Base-by-base conservation (phyloP, 2,113 vertebrate species). In the Turdus rufiventris region DNA sequence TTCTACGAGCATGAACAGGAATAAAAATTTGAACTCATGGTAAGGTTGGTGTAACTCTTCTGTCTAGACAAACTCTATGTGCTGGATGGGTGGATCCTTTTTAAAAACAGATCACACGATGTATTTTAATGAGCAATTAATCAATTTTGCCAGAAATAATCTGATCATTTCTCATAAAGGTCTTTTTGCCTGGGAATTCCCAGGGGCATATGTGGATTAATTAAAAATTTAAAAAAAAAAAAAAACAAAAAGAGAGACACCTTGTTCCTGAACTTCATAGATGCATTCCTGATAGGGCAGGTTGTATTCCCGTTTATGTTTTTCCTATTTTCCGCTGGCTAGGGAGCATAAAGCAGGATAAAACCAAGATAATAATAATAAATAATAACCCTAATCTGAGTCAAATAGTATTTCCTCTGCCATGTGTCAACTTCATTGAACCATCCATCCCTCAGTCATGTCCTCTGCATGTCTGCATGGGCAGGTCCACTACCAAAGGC, bases 401-500 rank as follows among this genome's bases (percentile, higher is more conserved):
- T 63, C 40, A 28, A 54, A 10, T 40, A 53, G 36, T 24, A 10
- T 75, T 89, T 91, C 10, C 28, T 86, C 14, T 77, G 40, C 18
- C 16, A 1, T 17, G 5, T 3, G 1, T 74, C 47, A 54, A 2
- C 51, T 66, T 77, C 18, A 6, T 6, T 60, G 74, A 61, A 31
- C 65, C 0, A 0, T 51, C 76, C 1, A 0, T 43, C 16, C 9
- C 42, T 66, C 38, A 34, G 14, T 42, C 21, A 3, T 8, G 21
- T 48, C 43, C 31, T 82, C 26, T 76, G 62, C 7, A 40, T 57
- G 50, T 82, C 26, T 76, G 62, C 7, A 40, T 57, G 50, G 54
- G 36, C 62, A 73, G 8, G 26, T 38, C 19, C 2, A 0, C 36
- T 75, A 15, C 18, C 10, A 60, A 66, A 75, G 53, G 42, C 43